Conservation (phyloP, 2,797 vertebrate genomes). For the Dromococcyx pavoninus region DNA sequence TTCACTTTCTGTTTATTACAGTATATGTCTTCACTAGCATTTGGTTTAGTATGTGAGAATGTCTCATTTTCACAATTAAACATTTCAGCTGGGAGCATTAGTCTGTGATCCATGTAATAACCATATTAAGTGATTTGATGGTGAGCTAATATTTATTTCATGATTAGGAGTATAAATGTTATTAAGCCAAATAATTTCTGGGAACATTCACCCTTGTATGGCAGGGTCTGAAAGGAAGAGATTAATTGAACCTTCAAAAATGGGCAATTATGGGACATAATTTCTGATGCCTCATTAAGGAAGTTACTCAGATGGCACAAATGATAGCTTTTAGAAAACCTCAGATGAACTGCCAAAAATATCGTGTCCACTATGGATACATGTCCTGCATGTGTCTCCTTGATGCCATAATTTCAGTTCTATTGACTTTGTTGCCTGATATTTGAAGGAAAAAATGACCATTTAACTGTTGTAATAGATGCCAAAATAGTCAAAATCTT, state of each 20-base stretch:
- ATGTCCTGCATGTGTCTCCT: background rate
- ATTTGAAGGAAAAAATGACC: background rate
- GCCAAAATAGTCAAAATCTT: background rate
- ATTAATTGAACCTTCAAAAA: background rate
- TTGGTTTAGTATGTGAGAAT: background rate
- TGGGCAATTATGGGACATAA: background rate
- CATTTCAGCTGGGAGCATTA: background rate
- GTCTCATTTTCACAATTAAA: background rate
- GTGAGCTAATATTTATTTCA: slow-evolving; percentile 13
- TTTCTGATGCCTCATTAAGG: slow-evolving; percentile 20
- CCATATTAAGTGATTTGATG: background rate
- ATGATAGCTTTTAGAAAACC: slow-evolving; percentile 8
- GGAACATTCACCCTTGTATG: background rate
- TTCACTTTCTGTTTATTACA: no score
- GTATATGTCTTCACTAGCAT: background rate
- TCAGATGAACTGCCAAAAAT: slow-evolving; percentile 1
- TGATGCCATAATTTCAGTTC: background rate
- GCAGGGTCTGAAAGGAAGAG: background rate
- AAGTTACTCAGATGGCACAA: slow-evolving; percentile 3
- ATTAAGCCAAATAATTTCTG: slow-evolving; percentile 5
- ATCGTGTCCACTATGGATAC: background rate
- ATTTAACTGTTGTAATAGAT: background rate
- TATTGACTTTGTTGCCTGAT: background rate
- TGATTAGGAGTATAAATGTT: background rate
- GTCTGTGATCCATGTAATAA: background rate